Percentiles rank a stretch among this genome's conserved stretches.
Evolutionary conservation across 2,888 invertebrate species (phyloP).

Genomic region (Deilephila elpenor): DNA sequence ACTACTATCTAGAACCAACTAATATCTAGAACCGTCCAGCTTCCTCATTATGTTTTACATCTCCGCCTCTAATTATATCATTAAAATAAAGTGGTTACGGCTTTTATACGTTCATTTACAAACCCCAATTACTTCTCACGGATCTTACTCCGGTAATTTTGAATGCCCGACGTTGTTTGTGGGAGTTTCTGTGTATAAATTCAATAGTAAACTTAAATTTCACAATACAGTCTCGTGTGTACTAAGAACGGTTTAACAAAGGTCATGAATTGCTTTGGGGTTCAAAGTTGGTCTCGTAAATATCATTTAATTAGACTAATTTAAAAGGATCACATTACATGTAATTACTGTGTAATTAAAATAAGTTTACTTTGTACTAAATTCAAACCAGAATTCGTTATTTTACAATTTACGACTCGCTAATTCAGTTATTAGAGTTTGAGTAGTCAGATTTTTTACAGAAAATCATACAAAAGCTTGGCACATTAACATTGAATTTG

Average conservation of each 20-base stretch:
- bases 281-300: background rate
- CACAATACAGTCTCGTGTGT: slow-evolving; percentile 32
- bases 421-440: too few species aligned
- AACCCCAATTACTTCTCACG: slow-evolving; percentile 32
- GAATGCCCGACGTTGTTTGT: slow-evolving; percentile 36
- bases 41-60: slow-evolving; percentile 26
- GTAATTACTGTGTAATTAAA: too few species aligned
- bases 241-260: slow-evolving; percentile 10
- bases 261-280: background rate
- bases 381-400: too few species aligned
- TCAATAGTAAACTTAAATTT: slow-evolving; percentile 45
- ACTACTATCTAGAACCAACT: background rate
- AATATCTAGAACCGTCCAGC: slow-evolving; percentile 1
- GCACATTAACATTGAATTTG: too few species aligned
- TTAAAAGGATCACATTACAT: background rate
- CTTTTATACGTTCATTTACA: slow-evolving; percentile 32
- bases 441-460: too few species aligned
- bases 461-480: too few species aligned
- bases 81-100: slow-evolving; percentile 30
- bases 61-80: slow-evolving; percentile 27
- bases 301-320: background rate
- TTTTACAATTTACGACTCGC: too few species aligned
- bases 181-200: slow-evolving; percentile 46
- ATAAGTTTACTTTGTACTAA: too few species aligned
- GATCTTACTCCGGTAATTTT: slow-evolving; percentile 21